Base-by-base conservation (phyloP, 2,113 vertebrate genomes). In the Numida meleagris region DNA sequence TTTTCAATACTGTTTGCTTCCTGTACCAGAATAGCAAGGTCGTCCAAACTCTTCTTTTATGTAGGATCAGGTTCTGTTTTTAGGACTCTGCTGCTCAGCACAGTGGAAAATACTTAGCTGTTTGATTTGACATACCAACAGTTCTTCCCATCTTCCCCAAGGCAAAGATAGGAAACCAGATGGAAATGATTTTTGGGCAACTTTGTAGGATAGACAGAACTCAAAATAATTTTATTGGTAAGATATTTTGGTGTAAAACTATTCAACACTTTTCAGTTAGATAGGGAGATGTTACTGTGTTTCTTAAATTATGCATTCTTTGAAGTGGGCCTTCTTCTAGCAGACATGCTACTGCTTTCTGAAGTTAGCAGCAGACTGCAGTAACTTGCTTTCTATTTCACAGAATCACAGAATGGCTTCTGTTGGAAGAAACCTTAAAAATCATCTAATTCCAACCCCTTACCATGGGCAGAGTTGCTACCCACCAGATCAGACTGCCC, bases 81-180 rank as follows among this genome's bases (percentile, higher is more conserved):
- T 92, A 94, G 82, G 82, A 88, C 33, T 18, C 73, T 63, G 72
- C 16, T 48, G 43, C 77, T 88, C 51, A 88, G 86, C 76, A 81
- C 55, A 81, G 73, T 76, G 68, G 88, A 75, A 94, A 82, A 86
- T 86, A 38, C 63, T 85, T 82, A 77, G 68, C 82, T 81, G 83
- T 86, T 94, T 0, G 0, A 63, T 81, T 94, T 96, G 88, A 80
- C 80, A 46, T 93, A 67, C 86, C 84, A 95, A 83, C 92, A 96
- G 86, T 61, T 96, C 90, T 94, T 94, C 73, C 73, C 25, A 81
- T 94, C 77, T 93, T 94, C 70, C 38, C 74, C 88, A 92, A 70
- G 88, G 88, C 86, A 93, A 93, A 94, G 80, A 86, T 81, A 95
- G 76, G 72, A 94, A 96, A 92, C 72, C 96, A 94, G 92, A 92